Base-by-base conservation (phyloP, 53 echinoderm and acorn worm species). In the Echinometra lucunter region DNA sequence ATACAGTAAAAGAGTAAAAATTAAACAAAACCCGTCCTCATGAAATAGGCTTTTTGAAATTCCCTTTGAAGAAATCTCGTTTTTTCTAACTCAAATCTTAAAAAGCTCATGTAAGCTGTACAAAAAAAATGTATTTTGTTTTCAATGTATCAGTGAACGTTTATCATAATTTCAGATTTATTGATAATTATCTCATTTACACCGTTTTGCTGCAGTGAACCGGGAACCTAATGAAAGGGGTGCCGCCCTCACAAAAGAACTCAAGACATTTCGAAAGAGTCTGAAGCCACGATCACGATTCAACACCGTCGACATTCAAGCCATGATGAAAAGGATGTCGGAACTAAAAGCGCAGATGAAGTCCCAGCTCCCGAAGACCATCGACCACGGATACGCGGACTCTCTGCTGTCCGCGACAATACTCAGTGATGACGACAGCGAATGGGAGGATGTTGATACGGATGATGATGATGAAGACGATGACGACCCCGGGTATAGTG, bases 241-340 rank as follows among this genome's bases (percentile, higher is more conserved):
- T 75, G 53, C 96, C 74, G 30, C 96, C 53, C 95, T 98, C 27
- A 95, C 95, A 8, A 92, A 94, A 44, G 96, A 98, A 18, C 94
- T 98, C 25, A 58, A 95, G 60, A 63, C 91, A 16, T 97, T 98
- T 90, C 96, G 97, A 13, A 94, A 96, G 58, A 93, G 97, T 4
- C 95, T 97, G 23, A 96, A 97, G 69, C 96, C 96, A 27, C 92
- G 95, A n/a, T 94, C 95, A 91, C 94, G 96, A 32, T 95, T 96
- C 55, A 96, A 98, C 42, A 94, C 93, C 44, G 95, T 96, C n/a
- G 96, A 98, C 75, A 88, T 98, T 89, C 82, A 66, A 17, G 83
- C 75, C 19, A 94, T 98, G 94, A 66, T 58, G 72, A 82, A 94
- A 17, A 88, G 89, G 91, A 94, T 98, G 72, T 67, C 95, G 25